Evolutionary conservation across 2,888 invertebrate species (phyloP).

Genomic region (Tetropium fuscum): DNA sequence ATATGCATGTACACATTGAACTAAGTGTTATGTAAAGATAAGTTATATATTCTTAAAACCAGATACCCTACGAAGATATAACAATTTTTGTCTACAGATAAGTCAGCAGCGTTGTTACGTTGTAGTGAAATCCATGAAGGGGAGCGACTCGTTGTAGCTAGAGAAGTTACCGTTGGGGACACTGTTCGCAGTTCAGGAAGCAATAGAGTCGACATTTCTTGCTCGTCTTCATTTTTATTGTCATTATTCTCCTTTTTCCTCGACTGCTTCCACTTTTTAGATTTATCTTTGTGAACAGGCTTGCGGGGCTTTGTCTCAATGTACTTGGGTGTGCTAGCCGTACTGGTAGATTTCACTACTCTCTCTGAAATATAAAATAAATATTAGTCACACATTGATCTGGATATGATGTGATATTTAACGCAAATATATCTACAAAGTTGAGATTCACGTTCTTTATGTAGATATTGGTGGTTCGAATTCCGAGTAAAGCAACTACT

Average conservation of each 20-base stretch:
- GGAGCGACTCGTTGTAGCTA: conserved; percentile 56
- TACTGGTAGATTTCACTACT: conserved; percentile 62
- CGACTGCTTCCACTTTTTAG: conserved; percentile 60
- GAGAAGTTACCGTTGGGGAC: conserved; percentile 52
- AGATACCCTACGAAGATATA: conserved; percentile 41
- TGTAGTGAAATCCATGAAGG: conserved; percentile 59
- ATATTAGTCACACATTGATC: neutral
- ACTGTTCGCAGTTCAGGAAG: conserved; percentile 50
- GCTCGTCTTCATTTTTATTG: conserved; percentile 55
- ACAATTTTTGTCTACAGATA: conserved; percentile 42
- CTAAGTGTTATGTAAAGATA: conserved; percentile 3
- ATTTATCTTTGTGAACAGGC: conserved; percentile 60
- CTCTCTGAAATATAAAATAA: conserved; percentile 56
- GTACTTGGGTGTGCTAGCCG: conserved; percentile 59
- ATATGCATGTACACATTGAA: conserved; percentile 14
- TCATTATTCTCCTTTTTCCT: conserved; percentile 55
- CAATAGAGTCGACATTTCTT: conserved; percentile 56
- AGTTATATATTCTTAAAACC: conserved; percentile 38
- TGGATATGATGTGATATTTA: too few species aligned
- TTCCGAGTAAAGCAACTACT: too few species aligned
- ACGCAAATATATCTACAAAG: too few species aligned
- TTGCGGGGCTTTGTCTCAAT: conserved; percentile 62
- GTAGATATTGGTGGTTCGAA: too few species aligned
- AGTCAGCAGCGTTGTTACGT: conserved; percentile 44
- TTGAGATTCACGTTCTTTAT: too few species aligned